Evolutionary conservation across 1,140 invertebrate species (phyloP), one percentile per base, ranked within the genome.

Genomic region (Trichoplusia ni): DNA sequence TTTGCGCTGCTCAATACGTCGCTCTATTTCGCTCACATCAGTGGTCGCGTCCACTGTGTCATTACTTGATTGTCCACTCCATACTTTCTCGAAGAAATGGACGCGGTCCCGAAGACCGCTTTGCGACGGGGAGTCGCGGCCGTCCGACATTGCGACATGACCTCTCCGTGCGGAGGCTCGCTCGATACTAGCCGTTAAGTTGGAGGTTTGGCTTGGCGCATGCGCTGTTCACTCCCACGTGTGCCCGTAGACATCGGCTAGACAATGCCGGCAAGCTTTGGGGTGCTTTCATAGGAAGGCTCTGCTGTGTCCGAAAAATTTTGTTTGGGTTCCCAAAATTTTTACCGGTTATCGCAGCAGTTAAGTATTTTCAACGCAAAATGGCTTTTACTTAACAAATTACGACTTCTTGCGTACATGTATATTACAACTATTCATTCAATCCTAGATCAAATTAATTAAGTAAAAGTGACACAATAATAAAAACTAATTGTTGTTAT

Each of bases 31-130:
- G 33, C 92, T 91, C 5, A 94, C 93, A 77, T 94, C 84, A 19
- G 88, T 86, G 8, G 83, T 78, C 23, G 81, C 75, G 60, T 91
- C 91, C 29, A 85, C 81, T 9, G 86, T 82, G 46, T 92, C 90
- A 40, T 70, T 72, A 64, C 89, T 88, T 14, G 80, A 66, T 9
- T 86, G 80, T 4, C 93, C 92, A 16, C 92, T 92, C 94, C 94
- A 96, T 14, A 95, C 92, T 84, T 94, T 94, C 73, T 96, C 95
- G 83, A 95, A 96, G 81, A 95, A 95, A 49, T 91, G 93, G 56
- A 96, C 95, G 73, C 93, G 92, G 69, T 96, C 94, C 35, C 92
- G 91, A 8, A 96, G 91, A 35, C 93, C 89, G 76, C 84, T 84
- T 67, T 79, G 82, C 89, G 86, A 87, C 90, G 91, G 87, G 89